Conservation (phyloP, 2,888 invertebrate genomes). For the Podotricha telesiphe region DNA sequence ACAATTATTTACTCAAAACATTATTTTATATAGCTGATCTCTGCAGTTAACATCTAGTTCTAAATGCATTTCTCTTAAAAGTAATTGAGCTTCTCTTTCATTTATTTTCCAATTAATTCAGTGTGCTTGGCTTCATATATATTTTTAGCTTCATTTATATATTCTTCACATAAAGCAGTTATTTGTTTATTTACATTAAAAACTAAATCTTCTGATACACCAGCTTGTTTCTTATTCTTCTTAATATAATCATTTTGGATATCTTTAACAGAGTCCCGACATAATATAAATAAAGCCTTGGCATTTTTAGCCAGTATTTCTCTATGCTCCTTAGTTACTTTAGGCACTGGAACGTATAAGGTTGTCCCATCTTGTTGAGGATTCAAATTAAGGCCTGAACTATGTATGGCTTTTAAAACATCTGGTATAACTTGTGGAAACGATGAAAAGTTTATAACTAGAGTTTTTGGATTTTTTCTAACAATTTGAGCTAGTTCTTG, state of each 20-base stretch:
- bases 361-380: conserved; percentile 98
- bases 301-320: conserved; percentile 95
- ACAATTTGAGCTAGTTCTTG: conserved; percentile 95
- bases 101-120: conserved; percentile 87
- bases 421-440: conserved; percentile 94
- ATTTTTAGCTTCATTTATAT: conserved; percentile 73
- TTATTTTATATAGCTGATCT: not conserved
- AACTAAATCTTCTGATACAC: conserved; percentile 88
- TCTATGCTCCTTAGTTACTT: conserved; percentile 96
- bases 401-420: conserved; percentile 88
- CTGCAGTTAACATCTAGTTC: not conserved
- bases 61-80: conserved; percentile 14
- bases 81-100: not conserved
- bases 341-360: conserved; percentile 93
- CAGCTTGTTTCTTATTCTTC: conserved; percentile 87
- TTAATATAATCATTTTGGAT: conserved; percentile 89
- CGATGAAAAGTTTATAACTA: conserved; percentile 91
- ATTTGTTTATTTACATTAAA: conserved; percentile 88
- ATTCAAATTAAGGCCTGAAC: conserved; percentile 95
- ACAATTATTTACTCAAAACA: not conserved
- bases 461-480: conserved; percentile 92
- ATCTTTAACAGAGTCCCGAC: conserved; percentile 89
- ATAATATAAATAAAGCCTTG: conserved; percentile 90
- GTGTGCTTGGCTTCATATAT: conserved; percentile 87
- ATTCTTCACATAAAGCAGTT: conserved; percentile 86